Percentiles rank a stretch among this genome's conserved stretches.
phyloP scores from a whole-genome alignment of 2,797 vertebrate genomes.

The Myripristis jacobus region DNA sequence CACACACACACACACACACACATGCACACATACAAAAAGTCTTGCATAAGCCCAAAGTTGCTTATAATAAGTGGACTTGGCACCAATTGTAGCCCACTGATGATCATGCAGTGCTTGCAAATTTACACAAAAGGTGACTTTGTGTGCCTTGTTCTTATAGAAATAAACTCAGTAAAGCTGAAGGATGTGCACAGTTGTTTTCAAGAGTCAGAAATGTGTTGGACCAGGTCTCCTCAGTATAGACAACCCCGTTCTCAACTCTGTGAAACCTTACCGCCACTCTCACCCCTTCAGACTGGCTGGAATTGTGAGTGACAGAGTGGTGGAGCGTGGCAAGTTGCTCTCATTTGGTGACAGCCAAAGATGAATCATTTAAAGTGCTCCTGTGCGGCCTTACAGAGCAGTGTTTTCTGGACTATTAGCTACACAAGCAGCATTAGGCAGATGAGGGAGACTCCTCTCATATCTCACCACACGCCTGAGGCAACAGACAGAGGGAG shows the following conservation, averaged over 20 bases:
- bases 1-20: too few relatives aligned
- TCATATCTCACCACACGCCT: conserved; percentile 73
- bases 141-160: conserved; percentile 2
- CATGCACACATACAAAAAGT: too few relatives aligned
- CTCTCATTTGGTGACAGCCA: conserved; percentile 67
- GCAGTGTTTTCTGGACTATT: conserved; percentile 82
- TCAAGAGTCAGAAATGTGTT: neutral
- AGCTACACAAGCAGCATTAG: conserved; percentile 84
- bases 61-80: too few relatives aligned
- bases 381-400: conserved; percentile 66
- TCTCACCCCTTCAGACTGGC: conserved; percentile 49
- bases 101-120: conserved; percentile 36
- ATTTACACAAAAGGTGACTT: conserved; percentile 32
- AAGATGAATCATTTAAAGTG: conserved; percentile 79
- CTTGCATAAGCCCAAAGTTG: too few relatives aligned
- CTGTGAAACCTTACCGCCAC: conserved; percentile 53
- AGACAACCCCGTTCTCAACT: conserved; percentile 23
- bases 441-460: conserved; percentile 74
- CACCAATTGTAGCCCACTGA: too few relatives aligned
- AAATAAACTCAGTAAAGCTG: neutral
- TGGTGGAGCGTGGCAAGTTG: conserved; percentile 54
- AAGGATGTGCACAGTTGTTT: neutral
- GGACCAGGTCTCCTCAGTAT: conserved; percentile 1
- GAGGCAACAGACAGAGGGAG: conserved; percentile 69
- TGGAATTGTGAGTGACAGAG: conserved; percentile 68